phyloP scores from a whole-genome alignment of 2,888 invertebrate genomes.

The Aphodius granarius region DNA sequence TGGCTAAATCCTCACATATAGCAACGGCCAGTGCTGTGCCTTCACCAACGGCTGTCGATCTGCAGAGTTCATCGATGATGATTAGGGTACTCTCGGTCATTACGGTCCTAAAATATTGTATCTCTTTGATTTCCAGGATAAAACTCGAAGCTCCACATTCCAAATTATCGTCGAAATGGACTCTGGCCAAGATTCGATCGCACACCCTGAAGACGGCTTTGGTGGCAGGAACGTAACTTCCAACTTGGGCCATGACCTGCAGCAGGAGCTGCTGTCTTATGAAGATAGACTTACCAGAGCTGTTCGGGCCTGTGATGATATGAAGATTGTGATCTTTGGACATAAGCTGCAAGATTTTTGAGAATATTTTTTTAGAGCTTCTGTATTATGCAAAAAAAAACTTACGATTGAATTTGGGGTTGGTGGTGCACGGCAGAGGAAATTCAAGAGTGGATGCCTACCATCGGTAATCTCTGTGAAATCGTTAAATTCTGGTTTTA shows the following conservation, averaged over 20 bases:
- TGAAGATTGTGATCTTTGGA: slow-evolving; percentile 76
- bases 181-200: slow-evolving; percentile 80
- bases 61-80: slow-evolving; percentile 87
- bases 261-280: slow-evolving; percentile 84
- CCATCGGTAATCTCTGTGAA: slow-evolving; percentile 73
- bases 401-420: slow-evolving; percentile 81
- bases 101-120: slow-evolving; percentile 77
- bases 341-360: slow-evolving; percentile 68
- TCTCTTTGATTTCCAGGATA: slow-evolving; percentile 84
- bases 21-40: slow-evolving; percentile 82
- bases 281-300: slow-evolving; percentile 94
- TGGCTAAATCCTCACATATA: slow-evolving; percentile 72
- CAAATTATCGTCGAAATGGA: slow-evolving; percentile 83
- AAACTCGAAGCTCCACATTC: slow-evolving; percentile 85
- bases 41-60: slow-evolving; percentile 79
- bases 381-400: no score
- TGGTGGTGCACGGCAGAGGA: slow-evolving; percentile 61
- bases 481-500: slow-evolving; percentile 74
- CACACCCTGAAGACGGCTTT: slow-evolving; percentile 74
- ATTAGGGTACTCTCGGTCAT: slow-evolving; percentile 76
- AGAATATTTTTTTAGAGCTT: no score
- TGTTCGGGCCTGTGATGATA: slow-evolving; percentile 92
- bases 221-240: slow-evolving; percentile 84
- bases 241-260: slow-evolving; percentile 93
- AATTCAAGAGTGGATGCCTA: slow-evolving; percentile 83